phyloP scores from a whole-genome alignment of 2,888 invertebrate species.

The Euproctis similis region DNA sequence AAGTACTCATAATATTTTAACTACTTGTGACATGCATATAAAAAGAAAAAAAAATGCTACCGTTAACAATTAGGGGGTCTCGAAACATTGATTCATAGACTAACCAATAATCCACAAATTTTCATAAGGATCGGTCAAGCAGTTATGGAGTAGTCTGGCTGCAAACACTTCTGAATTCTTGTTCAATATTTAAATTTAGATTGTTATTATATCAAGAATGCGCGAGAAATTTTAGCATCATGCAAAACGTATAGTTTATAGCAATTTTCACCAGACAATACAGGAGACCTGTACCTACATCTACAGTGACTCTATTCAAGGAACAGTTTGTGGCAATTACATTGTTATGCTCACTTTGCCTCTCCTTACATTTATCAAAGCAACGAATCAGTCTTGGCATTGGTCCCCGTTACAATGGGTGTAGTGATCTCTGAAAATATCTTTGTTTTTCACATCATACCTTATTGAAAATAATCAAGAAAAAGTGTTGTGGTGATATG shows the following conservation, averaged over 20 bases:
- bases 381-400: conserved; percentile 61
- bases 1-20: too few species aligned
- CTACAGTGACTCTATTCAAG: conserved; percentile 60
- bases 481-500: conserved; percentile 42
- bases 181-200: too few species aligned
- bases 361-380: conserved; percentile 60
- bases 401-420: conserved; percentile 58
- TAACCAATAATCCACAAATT: too few species aligned
- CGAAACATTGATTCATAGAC: too few species aligned
- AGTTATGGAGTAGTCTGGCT: too few species aligned
- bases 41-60: too few species aligned
- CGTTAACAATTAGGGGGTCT: too few species aligned
- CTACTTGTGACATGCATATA: too few species aligned
- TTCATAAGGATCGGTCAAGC: too few species aligned
- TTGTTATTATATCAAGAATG: too few species aligned
- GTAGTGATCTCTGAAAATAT: conserved; percentile 36
- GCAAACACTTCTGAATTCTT: too few species aligned
- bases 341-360: conserved; percentile 71
- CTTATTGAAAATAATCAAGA: conserved; percentile 28
- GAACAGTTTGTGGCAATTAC: conserved; percentile 71
- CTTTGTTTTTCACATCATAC: conserved; percentile 25
- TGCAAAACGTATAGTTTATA: background rate
- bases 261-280: conserved; percentile 14
- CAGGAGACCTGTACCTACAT: conserved; percentile 28
- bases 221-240: too few species aligned